Base-by-base conservation (phyloP, 2,113 vertebrate species). In the Piaya cayana region DNA sequence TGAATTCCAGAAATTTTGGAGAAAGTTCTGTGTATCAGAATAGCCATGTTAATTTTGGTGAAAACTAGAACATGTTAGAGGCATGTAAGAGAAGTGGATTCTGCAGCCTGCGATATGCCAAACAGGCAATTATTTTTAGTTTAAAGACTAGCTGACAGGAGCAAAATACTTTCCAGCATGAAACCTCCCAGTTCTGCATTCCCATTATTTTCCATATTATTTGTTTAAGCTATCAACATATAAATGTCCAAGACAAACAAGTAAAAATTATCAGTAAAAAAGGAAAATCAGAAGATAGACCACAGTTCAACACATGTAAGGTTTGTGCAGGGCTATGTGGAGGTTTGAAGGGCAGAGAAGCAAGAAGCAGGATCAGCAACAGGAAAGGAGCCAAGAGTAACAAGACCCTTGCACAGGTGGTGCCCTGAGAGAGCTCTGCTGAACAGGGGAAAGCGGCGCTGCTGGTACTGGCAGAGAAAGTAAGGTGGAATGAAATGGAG, bases 121-220 rank as follows among this genome's bases (percentile, higher is more conserved):
- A 90, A 25, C 42, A 93, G 34, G 34, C 36, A 77, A 88, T 70
- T 90, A 95, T 90, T 91, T 91, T 77, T 87, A 88, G 42, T 90
- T 72, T 70, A 92, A 88, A 91, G 91, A 86, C 39, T 53, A 93
- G 74, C 50, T 82, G 50, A 87, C 56, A 58, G 50, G 29, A 92
- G 58, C 74, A 64, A 93, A 96, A 77, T 59, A 58, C 11, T 75
- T 91, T 76, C 71, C 49, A 91, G 87, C 87, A 95, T 63, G 72
- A 90, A 71, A 36, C 6, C 45, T 69, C 71, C 42, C 59, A 45
- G 45, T 67, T 77, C 62, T 39, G 83, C 56, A 77, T 43, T 34
- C 8, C 22, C 62, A 45, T 60, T 70, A 15, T 56, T 80, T 60
- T 74, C 72, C 29, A 8, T 72, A 62, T 39, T 53, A 65, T 23